Conservation (phyloP, 2,797 vertebrate genomes). For the Danio choprae region DNA sequence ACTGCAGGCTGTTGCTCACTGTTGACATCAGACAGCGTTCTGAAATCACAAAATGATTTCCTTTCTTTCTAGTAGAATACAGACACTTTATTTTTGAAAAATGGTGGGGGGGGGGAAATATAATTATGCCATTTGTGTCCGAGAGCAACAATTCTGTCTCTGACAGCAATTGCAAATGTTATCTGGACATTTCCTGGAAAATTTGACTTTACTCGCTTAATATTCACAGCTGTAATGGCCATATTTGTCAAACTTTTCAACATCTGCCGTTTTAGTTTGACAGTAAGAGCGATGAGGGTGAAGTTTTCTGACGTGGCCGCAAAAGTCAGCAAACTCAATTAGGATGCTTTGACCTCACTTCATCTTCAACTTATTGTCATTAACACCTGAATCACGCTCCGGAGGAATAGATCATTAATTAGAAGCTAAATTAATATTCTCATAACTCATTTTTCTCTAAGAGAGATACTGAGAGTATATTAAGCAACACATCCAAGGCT, state of each 20-base stretch:
- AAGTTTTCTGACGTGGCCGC: neutral
- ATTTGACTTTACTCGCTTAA: neutral
- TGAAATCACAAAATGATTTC: slow-evolving; percentile 2
- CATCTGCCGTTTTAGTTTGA: slow-evolving; percentile 10
- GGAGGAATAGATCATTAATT: slow-evolving; percentile 3
- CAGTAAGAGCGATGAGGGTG: neutral
- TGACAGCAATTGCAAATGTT: slow-evolving; percentile 21
- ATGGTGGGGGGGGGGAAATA: neutral
- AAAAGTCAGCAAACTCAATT: slow-evolving; percentile 23
- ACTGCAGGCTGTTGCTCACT: slow-evolving; percentile 22
- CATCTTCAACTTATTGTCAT: neutral
- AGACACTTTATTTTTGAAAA: neutral
- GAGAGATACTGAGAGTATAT: neutral
- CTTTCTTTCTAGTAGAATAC: neutral
- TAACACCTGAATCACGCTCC: neutral
- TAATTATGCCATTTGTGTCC: slow-evolving; percentile 18
- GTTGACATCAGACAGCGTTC: slow-evolving; percentile 1
- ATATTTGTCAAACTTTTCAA: slow-evolving; percentile 13
- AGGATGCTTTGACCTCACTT: slow-evolving; percentile 6
- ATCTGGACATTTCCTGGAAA: neutral
- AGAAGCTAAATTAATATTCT: neutral
- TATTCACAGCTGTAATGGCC: neutral
- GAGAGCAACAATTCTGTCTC: neutral
- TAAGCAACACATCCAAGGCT: neutral
- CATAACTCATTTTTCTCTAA: neutral